These are phyloP conservation scores for Paracanthobrama guichenoti DNA, from an alignment of 2,113 vertebrate species.

Conservation along the genomic window DNA sequence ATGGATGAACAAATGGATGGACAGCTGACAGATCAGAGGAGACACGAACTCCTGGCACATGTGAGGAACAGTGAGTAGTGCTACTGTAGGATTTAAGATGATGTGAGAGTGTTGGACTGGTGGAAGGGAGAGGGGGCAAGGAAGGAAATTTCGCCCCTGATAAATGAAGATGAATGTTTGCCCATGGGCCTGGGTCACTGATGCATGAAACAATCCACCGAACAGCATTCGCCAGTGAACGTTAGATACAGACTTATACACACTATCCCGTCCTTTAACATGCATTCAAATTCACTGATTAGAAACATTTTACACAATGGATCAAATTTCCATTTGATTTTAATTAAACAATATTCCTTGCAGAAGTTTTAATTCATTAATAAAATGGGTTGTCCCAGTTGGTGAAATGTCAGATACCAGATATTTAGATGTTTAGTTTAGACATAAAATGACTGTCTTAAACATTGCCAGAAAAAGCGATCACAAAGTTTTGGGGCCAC, in stretches of 20 bases:
- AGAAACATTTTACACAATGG: background rate
- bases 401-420: background rate
- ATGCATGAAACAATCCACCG: conserved; percentile 61
- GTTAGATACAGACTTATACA: conserved; percentile 13
- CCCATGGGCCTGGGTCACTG: conserved; percentile 59
- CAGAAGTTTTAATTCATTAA: background rate
- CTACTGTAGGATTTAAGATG: background rate
- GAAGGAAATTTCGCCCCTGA: conserved; percentile 46
- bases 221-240: conserved; percentile 16
- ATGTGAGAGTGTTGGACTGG: background rate
- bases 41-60: background rate
- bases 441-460: background rate
- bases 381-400: background rate
- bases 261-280: background rate
- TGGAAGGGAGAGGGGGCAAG: conserved; percentile 12
- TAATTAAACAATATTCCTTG: background rate
- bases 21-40: background rate
- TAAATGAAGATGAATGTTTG: conserved; percentile 74
- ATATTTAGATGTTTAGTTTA: background rate
- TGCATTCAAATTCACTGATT: background rate
- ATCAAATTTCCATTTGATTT: background rate
- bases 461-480: background rate
- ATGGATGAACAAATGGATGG: conserved; percentile 14
- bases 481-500: background rate
- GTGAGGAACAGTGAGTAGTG: background rate